Evolutionary conservation across 2,797 vertebrate genomes (phyloP).

Genomic region (Pipistrellus kuhlii): DNA sequence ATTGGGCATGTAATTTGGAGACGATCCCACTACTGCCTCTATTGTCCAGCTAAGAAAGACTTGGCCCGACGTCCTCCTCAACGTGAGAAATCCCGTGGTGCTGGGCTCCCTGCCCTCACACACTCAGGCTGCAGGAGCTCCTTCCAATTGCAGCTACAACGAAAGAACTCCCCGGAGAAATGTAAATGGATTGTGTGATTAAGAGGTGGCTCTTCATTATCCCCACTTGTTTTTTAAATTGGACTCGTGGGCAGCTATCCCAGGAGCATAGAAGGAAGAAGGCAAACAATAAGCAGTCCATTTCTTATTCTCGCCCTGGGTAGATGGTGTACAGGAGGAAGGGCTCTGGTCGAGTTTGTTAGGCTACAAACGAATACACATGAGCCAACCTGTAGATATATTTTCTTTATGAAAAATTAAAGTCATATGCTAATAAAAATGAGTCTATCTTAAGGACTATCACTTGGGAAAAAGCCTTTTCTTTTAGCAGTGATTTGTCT

Average conservation of each 20-base stretch:
- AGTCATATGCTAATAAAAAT: not conserved
- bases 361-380: conserved; percentile 4
- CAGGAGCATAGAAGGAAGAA: conserved; percentile 13
- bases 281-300: not conserved
- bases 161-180: conserved; percentile 64
- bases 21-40: not conserved
- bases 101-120: not conserved
- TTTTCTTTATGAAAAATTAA: conserved; percentile 44
- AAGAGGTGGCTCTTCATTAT: conserved; percentile 74
- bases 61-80: not conserved
- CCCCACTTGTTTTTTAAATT: conserved; percentile 62
- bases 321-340: not conserved
- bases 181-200: conserved; percentile 69
- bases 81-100: not conserved
- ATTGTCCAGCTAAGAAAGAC: not conserved
- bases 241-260: conserved; percentile 70
- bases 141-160: conserved; percentile 9
- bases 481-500: not conserved
- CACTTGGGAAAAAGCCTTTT: not conserved
- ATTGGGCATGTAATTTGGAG: not conserved
- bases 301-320: conserved; percentile 8
- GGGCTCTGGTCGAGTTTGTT: not conserved
- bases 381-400: not conserved
- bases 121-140: not conserved
- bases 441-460: not conserved